A percentile compares a stretch with the other conserved stretches of the same genome.
Conservation (phyloP, 2,888 invertebrate genomes). For the Microdon myrmicae region DNA sequence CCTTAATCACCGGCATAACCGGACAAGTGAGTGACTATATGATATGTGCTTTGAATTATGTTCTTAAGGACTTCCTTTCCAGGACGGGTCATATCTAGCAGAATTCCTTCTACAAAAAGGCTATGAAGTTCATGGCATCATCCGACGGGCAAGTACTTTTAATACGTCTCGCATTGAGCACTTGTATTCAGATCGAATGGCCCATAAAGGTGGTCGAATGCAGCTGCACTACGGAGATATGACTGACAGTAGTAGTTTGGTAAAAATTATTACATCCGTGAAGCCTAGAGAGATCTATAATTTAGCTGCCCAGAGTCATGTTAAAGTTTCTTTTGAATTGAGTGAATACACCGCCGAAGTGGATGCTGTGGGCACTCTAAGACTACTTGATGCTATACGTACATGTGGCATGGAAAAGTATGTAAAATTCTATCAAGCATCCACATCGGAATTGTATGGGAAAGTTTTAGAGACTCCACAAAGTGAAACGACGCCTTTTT, state of each 20-base stretch:
- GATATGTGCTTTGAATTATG: neutral
- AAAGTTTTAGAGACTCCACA: slow-evolving; percentile 94
- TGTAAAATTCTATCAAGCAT: slow-evolving; percentile 93
- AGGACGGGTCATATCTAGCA: slow-evolving; percentile 98
- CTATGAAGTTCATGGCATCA: slow-evolving; percentile 95
- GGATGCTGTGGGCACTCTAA: slow-evolving; percentile 92
- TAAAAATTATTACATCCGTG: slow-evolving; percentile 78
- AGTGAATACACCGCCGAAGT: slow-evolving; percentile 99
- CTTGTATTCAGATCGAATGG: slow-evolving; percentile 88
- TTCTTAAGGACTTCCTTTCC: slow-evolving; percentile 13
- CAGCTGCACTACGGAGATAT: slow-evolving; percentile 98
- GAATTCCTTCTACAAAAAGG: slow-evolving; percentile 93
- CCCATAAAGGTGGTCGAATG: slow-evolving; percentile 89
- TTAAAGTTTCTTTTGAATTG: slow-evolving; percentile 98
- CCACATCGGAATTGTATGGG: slow-evolving; percentile 94
- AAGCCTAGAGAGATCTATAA: slow-evolving; percentile 95
- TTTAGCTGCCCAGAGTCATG: slow-evolving; percentile 98
- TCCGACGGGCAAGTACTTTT: slow-evolving; percentile 93
- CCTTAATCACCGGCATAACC: slow-evolving; percentile 95
- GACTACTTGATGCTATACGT: slow-evolving; percentile 90
- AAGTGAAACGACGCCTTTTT: slow-evolving; percentile 93
- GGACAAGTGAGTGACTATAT: slow-evolving; percentile 81
- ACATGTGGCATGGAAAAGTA: slow-evolving; percentile 85
- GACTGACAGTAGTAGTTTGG: slow-evolving; percentile 95
- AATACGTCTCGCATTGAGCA: slow-evolving; percentile 97